Base-by-base conservation (phyloP, 2,113 vertebrate genomes). In the Strix aluco region DNA sequence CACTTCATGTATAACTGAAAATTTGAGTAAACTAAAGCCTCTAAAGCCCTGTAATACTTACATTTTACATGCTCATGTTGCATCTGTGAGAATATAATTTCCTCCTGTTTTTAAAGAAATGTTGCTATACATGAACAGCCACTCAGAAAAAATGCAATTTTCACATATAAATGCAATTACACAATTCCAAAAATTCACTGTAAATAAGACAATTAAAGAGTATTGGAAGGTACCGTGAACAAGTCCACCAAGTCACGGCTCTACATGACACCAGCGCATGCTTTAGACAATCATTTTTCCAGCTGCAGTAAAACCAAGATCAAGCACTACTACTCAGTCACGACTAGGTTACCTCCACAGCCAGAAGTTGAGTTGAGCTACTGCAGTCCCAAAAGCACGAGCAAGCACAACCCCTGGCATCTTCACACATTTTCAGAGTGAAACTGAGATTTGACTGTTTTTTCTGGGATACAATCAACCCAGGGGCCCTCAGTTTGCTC, bases 231-330 rank as follows among this genome's bases (percentile, higher is more conserved):
- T 21, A 38, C 23, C 19, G 36, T 40, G 26, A 81, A 63, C 8
- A 42, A 74, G 22, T 51, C 22, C 54, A 71, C 8, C 14, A 42
- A 72, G 65, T 36, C 9, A 16, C 1, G 4, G 29, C 18, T 30
- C 9, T 22, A 5, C 29, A 21, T 32, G 46, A 36, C 8, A 46
- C 1, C 1, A 5, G 13, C 0, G 1, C 15, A 10, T 36, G 15
- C 10, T 58, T 57, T 27, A 65, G 29, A 15, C 7, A 19, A 42
- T 46, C 8, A 27, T 70, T 85, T 63, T 88, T 54, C 36, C 36
- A 69, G 8, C 6, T 70, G 32, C 11, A 59, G 22, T 7, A 51
- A 81, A 73, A 8, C 15, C 27, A 36, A n/a, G 14, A 59, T n/a
- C 26, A 57, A 46, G 7, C 19, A 22, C 13, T 30, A 30, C 54